Evolutionary conservation across 2,888 invertebrate genomes (phyloP), one percentile per base, ranked within the genome.

Genomic region (Pristionchus entomophagus): DNA sequence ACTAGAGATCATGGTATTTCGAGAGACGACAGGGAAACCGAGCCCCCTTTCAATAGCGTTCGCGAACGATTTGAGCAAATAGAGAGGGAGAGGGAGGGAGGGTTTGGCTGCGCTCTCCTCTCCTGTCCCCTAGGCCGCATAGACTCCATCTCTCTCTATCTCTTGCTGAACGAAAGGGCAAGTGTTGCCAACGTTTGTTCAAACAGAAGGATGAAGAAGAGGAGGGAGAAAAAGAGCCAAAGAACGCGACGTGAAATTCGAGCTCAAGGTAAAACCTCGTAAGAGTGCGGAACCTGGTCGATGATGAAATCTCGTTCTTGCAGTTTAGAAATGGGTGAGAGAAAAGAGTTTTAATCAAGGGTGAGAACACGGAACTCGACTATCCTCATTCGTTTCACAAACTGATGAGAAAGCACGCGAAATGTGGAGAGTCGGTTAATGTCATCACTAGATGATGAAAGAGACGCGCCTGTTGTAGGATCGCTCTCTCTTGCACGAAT

Each of bases 371-470:
- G 22, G 6, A 29, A 22, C 12, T 59, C n/a, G n/a, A n/a, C n/a
- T n/a, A n/a, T n/a, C n/a, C n/a, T n/a, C n/a, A n/a, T n/a, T n/a
- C n/a, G n/a, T n/a, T n/a, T n/a, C n/a, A n/a, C n/a, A n/a, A n/a
- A n/a, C n/a, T n/a, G n/a, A n/a, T n/a, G n/a, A n/a, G n/a, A n/a
- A n/a, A n/a, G n/a, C n/a, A n/a, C n/a, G n/a, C n/a, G n/a, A n/a
- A n/a, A n/a, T n/a, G n/a, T n/a, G n/a, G n/a, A n/a, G n/a, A n/a
- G n/a, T n/a, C n/a, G n/a, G n/a, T n/a, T n/a, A n/a, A n/a, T n/a
- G n/a, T n/a, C n/a, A n/a, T n/a, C n/a, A n/a, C n/a, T n/a, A n/a
- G 35, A 73, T 73, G 73, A 73, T 45, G 73, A 73, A 73, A 73
- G 56, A 56, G 3, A 1, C 0, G 41, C 73, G 45, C 41, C 45